A percentile compares a stretch with the other conserved stretches of the same genome.
These are phyloP conservation scores for Campoletis sonorensis DNA, from an alignment of 1,140 invertebrate species.

Conservation along the genomic window DNA sequence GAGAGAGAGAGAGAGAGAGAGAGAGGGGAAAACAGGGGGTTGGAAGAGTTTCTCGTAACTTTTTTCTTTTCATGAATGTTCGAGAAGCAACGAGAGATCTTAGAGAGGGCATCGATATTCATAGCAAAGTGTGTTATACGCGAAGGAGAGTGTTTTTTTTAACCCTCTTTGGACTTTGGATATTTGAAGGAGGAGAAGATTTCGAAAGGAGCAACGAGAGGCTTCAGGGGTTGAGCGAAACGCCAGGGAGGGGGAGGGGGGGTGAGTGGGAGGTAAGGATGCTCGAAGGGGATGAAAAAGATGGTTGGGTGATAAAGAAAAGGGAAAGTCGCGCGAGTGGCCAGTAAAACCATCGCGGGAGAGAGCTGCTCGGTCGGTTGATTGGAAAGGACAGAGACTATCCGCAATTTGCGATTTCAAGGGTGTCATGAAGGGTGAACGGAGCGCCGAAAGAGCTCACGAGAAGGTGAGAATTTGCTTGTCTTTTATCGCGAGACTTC, in stretches of 20 bases:
- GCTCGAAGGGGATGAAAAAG: slow-evolving; percentile 18
- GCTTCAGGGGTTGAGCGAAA: slow-evolving; percentile 47
- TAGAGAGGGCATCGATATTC: slow-evolving; percentile 65
- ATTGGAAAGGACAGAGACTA: slow-evolving; percentile 70
- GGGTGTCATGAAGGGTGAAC: slow-evolving; percentile 26
- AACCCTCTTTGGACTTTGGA: slow-evolving; percentile 16
- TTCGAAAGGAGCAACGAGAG: slow-evolving; percentile 38
- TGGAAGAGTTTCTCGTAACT: slow-evolving; percentile 64
- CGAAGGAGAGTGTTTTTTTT: slow-evolving; percentile 53
- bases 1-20: neutral
- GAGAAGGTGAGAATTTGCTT: slow-evolving; percentile 65
- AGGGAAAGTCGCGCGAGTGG: slow-evolving; percentile 36
- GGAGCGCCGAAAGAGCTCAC: slow-evolving; percentile 37
- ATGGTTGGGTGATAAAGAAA: slow-evolving; percentile 58
- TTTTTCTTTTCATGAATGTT: neutral
- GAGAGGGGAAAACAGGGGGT: neutral
- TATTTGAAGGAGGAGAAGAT: slow-evolving; percentile 16
- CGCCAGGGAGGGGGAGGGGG: neutral
- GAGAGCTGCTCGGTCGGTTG: slow-evolving; percentile 50
- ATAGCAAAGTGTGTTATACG: slow-evolving; percentile 65
- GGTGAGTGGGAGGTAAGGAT: slow-evolving; percentile 19
- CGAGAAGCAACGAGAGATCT: neutral
- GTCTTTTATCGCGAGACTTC: slow-evolving; percentile 62
- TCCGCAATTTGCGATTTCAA: slow-evolving; percentile 64
- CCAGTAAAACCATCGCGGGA: slow-evolving; percentile 8